These are phyloP conservation scores for Montifringilla adamsi DNA, from an alignment of 2,113 vertebrate species.

Conservation along the genomic window DNA sequence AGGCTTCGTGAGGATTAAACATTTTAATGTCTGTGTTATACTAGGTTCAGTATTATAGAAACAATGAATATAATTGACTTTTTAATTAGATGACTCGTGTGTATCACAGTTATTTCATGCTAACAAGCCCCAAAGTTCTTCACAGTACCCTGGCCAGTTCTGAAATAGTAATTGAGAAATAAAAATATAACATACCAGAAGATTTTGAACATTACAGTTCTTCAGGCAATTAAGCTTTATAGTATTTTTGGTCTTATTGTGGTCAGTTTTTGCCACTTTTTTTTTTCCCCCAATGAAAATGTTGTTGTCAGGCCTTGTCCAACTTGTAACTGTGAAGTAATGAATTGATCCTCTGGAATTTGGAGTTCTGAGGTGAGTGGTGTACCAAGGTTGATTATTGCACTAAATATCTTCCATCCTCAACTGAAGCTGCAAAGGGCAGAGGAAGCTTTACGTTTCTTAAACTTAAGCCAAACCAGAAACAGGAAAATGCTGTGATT, in stretches of 20 bases:
- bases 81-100: neutral
- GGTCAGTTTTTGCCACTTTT: neutral
- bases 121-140: neutral
- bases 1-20: neutral
- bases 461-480: neutral
- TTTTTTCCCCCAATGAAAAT: fast-evolving
- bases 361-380: neutral
- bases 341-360: neutral
- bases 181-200: neutral
- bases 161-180: neutral
- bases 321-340: neutral
- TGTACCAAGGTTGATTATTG: neutral
- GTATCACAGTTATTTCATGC: neutral
- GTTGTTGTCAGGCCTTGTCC: neutral
- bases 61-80: neutral
- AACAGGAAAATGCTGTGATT: neutral
- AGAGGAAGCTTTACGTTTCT: neutral
- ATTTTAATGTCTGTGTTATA: neutral
- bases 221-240: neutral
- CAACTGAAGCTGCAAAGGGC: neutral
- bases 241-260: neutral
- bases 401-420: neutral
- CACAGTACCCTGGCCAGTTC: neutral
- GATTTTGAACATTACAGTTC: neutral
- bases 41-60: neutral